phyloP scores from a whole-genome alignment of 37 sponge, comb jelly and placozoan genomes.

The Petrosia ficiformis region DNA sequence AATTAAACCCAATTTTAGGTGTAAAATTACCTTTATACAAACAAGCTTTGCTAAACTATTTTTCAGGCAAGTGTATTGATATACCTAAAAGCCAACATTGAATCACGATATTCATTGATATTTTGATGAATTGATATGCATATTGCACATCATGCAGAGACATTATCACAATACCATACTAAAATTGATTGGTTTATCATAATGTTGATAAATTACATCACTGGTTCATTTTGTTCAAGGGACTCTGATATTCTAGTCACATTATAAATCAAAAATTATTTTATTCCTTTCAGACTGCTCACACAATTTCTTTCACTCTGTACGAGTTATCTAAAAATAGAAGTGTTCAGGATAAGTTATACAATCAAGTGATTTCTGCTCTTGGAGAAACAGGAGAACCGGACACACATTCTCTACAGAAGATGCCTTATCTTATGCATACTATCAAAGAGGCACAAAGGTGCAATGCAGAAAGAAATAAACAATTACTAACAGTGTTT shows the following conservation, averaged over 20 bases:
- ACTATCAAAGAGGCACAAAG: constrained; percentile 10
- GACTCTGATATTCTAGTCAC: too few species aligned
- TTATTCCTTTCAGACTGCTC: constrained; percentile 8
- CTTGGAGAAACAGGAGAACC: constrained; percentile 10
- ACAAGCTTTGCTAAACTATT: too few species aligned
- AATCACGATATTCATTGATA: too few species aligned
- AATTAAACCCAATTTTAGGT: too few species aligned
- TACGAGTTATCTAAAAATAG: constrained; percentile 8
- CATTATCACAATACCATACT: too few species aligned
- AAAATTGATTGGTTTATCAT: neutral
- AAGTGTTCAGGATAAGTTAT: constrained; percentile 11
- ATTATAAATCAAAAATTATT: neutral
- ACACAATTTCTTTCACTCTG: constrained; percentile 1
- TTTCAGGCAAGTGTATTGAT: too few species aligned
- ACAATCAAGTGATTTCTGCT: neutral
- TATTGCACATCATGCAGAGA: too few species aligned
- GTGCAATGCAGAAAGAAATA: neutral
- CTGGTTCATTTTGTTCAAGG: too few species aligned
- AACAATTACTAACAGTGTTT: too few species aligned
- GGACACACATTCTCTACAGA: constrained; percentile 5
- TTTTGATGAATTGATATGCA: too few species aligned
- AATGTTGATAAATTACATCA: neutral
- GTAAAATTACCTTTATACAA: too few species aligned
- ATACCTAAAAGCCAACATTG: too few species aligned
- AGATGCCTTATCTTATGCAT: constrained; percentile 15